These are phyloP conservation scores for Mustela lutreola DNA, from an alignment of 2,113 vertebrate genomes.

Conservation along the genomic window DNA sequence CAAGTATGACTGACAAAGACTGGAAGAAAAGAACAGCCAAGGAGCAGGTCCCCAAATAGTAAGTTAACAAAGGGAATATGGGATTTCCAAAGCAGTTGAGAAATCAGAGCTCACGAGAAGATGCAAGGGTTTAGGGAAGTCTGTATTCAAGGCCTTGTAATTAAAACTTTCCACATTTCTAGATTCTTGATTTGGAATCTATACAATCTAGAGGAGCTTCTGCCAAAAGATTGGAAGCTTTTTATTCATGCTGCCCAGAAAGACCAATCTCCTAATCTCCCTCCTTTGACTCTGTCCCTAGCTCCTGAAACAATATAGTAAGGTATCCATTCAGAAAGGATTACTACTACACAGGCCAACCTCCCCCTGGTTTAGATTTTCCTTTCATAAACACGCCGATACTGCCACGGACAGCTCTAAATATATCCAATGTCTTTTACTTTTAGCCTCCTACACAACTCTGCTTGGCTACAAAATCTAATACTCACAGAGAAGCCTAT, in stretches of 20 bases:
- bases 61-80: background rate
- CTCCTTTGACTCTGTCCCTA: constrained; percentile 14
- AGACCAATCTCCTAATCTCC: background rate
- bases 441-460: constrained; percentile 23
- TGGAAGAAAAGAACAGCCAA: constrained; percentile 7
- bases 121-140: background rate
- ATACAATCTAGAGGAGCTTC: constrained; percentile 21
- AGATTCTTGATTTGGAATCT: constrained; percentile 50
- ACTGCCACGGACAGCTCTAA: background rate
- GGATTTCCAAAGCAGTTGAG: constrained; percentile 32
- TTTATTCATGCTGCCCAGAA: background rate
- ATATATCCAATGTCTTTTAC: background rate
- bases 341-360: background rate
- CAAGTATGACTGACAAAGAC: background rate
- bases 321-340: background rate
- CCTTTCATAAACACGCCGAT: constrained; percentile 27
- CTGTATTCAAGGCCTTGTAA: background rate
- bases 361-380: background rate
- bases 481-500: background rate
- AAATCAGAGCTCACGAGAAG: constrained; percentile 28
- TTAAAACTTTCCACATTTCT: constrained; percentile 31
- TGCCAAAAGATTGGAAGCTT: background rate
- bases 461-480: constrained; percentile 37
- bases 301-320: background rate
- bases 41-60: background rate